Base-by-base conservation (phyloP, 2,113 vertebrate species). In the Thamnaconus septentrionalis region DNA sequence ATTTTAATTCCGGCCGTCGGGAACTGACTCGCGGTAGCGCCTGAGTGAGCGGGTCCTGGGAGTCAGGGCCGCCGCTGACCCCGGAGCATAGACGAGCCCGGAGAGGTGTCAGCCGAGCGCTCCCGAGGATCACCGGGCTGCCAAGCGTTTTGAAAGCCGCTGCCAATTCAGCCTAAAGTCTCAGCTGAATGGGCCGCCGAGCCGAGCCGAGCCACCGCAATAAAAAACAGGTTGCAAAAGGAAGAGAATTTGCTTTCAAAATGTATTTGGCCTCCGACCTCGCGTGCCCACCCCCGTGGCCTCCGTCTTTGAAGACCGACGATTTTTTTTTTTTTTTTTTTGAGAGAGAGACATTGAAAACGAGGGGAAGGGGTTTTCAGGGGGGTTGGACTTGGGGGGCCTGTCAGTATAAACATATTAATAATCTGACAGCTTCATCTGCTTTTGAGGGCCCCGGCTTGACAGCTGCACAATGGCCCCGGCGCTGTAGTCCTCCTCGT, bases 141-240 rank as follows among this genome's bases (percentile, higher is more conserved):
- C 94, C 94, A 95, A 92, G 86, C 84, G 67, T 89, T 94, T 81
- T 87, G 91, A 92, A 94, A 95, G 93, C 86, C 87, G 91, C 93
- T 96, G 94, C 94, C 95, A 95, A 95, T 95, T 96, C 95, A 94
- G 93, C 91, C 92, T 92, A 89, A 31, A 90, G 91, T 94, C 93
- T 95, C 92, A 91, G 92, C 92, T 95, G 94, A 97, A 94, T 91
- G 67, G 87, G 91, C 90, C 90, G 93, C 90, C 87, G 88, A 87
- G 93, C 92, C 93, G 89, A 93, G 90, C 83, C 75, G 90, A 86
- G 91, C 85, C 87, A 89, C 90, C 85, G 88, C 90, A 93, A 93
- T 94, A 91, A 91, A 31, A 96, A 95, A 94, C 93, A 92, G 93
- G 94, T 96, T 93, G 93, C 91, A 91, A 87, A 85, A 87, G 84